Evolutionary conservation across 2,888 invertebrate genomes (phyloP).

Genomic region (Rambutsinella grinnellia): DNA sequence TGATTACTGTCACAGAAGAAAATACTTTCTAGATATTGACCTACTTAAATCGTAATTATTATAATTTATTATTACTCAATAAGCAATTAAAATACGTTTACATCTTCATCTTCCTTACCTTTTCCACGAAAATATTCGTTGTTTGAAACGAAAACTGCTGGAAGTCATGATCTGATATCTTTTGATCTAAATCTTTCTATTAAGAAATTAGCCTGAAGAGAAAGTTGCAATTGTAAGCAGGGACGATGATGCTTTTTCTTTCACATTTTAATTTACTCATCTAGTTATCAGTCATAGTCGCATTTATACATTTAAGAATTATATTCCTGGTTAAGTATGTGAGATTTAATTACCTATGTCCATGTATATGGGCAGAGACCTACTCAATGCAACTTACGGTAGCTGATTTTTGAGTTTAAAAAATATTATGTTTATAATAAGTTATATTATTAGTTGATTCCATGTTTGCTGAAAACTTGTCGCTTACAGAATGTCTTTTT

Average conservation of each 20-base stretch:
- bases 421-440: too few relatives aligned
- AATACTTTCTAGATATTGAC: background rate
- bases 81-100: too few relatives aligned
- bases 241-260: background rate
- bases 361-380: too few relatives aligned
- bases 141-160: conserved; percentile 5
- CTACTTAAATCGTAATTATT: too few relatives aligned
- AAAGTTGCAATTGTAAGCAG: background rate
- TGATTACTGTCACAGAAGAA: conserved; percentile 8
- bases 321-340: too few relatives aligned
- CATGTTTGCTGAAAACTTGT: too few relatives aligned
- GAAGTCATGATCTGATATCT: conserved; percentile 42
- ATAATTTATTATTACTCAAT: too few relatives aligned
- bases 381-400: conserved; percentile 25
- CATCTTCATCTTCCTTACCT: background rate
- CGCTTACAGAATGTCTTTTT: too few relatives aligned
- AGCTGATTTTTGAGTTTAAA: conserved; percentile 27
- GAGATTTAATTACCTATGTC: too few relatives aligned
- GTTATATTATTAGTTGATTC: too few relatives aligned
- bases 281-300: conserved; percentile 50
- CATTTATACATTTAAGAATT: conserved; percentile 20
- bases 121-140: too few relatives aligned
- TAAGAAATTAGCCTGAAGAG: too few relatives aligned
- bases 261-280: conserved; percentile 45
- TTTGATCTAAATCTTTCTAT: conserved; percentile 21